Evolutionary conservation across 2,113 vertebrate species (phyloP).

Genomic region (Willisornis vidua): DNA sequence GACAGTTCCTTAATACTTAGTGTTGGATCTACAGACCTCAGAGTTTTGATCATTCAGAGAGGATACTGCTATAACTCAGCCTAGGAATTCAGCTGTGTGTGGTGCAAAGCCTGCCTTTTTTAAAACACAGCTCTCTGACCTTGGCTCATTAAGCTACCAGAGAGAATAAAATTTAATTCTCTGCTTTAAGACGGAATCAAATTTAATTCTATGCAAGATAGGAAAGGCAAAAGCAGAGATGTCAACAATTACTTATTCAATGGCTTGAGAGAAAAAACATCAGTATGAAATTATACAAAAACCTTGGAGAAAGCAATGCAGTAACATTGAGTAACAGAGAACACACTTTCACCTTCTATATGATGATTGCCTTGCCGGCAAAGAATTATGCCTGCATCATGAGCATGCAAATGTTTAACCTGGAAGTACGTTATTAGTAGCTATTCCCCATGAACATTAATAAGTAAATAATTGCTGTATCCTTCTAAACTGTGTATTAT

Average conservation of each 20-base stretch:
- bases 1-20: background rate
- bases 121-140: background rate
- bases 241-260: background rate
- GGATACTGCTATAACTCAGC: background rate
- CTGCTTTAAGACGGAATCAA: background rate
- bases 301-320: fast-evolving
- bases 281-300: background rate
- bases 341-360: background rate
- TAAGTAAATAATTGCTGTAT: background rate
- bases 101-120: background rate
- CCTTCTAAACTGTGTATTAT: background rate
- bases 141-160: background rate
- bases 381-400: background rate
- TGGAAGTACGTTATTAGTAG: background rate
- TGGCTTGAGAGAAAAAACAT: background rate
- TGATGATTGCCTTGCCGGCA: background rate
- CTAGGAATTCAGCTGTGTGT: background rate
- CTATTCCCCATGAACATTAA: too few species aligned
- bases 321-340: background rate
- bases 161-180: background rate
- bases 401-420: background rate
- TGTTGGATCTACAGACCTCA: background rate
- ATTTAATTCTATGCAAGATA: background rate
- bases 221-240: background rate
- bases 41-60: background rate